phyloP scores from a whole-genome alignment of 1,140 invertebrate species.

The Neodiprion pinetum region DNA sequence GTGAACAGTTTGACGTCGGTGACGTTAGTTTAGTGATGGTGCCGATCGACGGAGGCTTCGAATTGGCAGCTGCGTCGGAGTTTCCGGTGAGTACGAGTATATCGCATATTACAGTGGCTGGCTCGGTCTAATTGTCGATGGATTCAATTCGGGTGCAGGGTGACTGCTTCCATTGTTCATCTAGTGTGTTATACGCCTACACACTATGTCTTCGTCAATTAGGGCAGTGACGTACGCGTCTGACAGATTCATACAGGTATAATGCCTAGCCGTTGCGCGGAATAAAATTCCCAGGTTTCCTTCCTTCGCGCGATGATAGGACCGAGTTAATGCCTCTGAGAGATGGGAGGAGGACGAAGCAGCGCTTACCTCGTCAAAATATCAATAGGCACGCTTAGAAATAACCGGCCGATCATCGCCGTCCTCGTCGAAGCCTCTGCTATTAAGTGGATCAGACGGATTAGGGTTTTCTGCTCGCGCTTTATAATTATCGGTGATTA shows the following conservation, averaged over 20 bases:
- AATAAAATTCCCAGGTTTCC: neutral
- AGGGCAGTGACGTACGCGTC: neutral
- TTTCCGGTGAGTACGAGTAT: too few species aligned
- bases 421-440: neutral
- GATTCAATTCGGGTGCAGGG: too few species aligned
- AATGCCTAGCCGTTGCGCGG: neutral
- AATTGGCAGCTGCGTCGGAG: too few species aligned
- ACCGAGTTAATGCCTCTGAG: neutral
- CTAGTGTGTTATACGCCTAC: too few species aligned
- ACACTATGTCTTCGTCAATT: neutral
- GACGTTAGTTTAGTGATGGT: too few species aligned
- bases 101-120: too few species aligned
- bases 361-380: slow-evolving; percentile 11
- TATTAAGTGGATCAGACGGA: slow-evolving; percentile 6
- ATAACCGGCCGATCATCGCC: neutral
- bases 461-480: slow-evolving; percentile 11
- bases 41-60: too few species aligned
- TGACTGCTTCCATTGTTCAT: too few species aligned
- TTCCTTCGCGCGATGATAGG: neutral
- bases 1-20: too few species aligned
- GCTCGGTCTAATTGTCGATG: too few species aligned
- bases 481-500: slow-evolving; percentile 17
- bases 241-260: neutral
- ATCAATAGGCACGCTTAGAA: neutral
- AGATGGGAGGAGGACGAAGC: neutral